Evolutionary conservation across 2,888 invertebrate species (phyloP).

Genomic region (Agriopis aurantiaria): DNA sequence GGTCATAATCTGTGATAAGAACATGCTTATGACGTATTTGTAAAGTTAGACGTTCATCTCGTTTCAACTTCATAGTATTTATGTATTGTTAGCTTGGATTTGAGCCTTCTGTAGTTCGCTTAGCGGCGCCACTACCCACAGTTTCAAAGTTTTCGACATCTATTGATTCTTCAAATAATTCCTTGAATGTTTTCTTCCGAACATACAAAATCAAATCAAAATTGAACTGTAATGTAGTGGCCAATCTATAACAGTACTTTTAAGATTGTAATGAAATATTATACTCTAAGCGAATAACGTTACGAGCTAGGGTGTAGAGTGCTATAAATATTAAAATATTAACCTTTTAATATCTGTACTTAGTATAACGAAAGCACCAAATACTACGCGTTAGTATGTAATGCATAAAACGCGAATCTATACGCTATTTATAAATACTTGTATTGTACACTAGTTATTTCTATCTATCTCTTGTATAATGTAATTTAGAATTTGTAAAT

Average conservation of each 20-base stretch:
- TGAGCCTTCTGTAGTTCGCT: conserved; percentile 83
- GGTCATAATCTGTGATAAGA: conserved; percentile 84
- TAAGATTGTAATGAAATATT: conserved; percentile 40
- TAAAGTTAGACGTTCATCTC: conserved; percentile 57
- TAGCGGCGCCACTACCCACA: conserved; percentile 65
- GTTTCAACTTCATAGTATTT: conserved; percentile 64
- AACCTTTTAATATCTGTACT: conserved; percentile 52
- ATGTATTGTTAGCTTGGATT: conserved; percentile 76
- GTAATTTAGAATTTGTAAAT: conserved; percentile 80
- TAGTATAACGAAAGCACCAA: conserved; percentile 75
- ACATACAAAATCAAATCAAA: conserved; percentile 31
- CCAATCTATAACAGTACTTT: conserved; percentile 69
- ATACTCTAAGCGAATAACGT: conserved; percentile 29
- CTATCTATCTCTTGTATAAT: conserved; percentile 79
- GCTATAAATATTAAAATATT: conserved; percentile 54
- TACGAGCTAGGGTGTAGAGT: conserved; percentile 55
- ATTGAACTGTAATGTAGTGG: conserved; percentile 72
- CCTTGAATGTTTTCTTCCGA: conserved; percentile 18
- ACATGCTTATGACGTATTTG: conserved; percentile 80
- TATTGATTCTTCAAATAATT: conserved; percentile 23
- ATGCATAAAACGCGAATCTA: conserved; percentile 65
- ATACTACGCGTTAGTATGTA: conserved; percentile 61
- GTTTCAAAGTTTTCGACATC: conserved; percentile 23
- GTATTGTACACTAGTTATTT: conserved; percentile 77
- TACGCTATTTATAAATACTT: conserved; percentile 68